Conservation (phyloP, 2,113 vertebrate genomes). For the Rhodinocichla rosea region DNA sequence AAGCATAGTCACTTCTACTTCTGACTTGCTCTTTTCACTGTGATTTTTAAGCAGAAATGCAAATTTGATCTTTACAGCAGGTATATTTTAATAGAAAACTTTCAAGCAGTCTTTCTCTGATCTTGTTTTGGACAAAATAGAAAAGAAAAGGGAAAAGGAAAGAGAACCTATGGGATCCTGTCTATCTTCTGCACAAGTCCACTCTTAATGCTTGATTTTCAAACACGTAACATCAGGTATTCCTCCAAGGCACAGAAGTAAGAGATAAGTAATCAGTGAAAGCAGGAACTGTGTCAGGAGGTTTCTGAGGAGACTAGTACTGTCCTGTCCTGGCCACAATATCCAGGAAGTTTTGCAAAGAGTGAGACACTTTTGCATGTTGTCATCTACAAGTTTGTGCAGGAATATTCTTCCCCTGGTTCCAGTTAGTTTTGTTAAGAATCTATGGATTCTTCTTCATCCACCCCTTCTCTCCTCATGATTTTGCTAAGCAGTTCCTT, state of each 20-base stretch:
- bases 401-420: neutral
- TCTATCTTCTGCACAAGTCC: neutral
- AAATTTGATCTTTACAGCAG: neutral
- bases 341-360: neutral
- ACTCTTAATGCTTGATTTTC: neutral
- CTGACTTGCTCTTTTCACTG: neutral
- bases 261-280: neutral
- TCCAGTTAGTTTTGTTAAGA: neutral
- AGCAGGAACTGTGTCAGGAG: neutral
- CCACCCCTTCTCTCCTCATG: neutral
- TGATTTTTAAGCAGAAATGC: neutral
- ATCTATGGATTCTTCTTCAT: neutral
- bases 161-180: neutral
- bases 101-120: neutral
- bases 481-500: neutral
- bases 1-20: neutral
- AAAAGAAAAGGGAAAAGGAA: neutral
- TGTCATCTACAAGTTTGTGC: neutral
- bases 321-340: rapidly evolving
- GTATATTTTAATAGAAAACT: neutral
- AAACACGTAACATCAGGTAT: neutral
- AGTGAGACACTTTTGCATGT: neutral
- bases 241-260: neutral
- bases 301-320: neutral
- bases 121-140: neutral